Evolutionary conservation across 2,888 invertebrate species (phyloP), one percentile per base, ranked within the genome.

Genomic region (Drosophila colorata): DNA sequence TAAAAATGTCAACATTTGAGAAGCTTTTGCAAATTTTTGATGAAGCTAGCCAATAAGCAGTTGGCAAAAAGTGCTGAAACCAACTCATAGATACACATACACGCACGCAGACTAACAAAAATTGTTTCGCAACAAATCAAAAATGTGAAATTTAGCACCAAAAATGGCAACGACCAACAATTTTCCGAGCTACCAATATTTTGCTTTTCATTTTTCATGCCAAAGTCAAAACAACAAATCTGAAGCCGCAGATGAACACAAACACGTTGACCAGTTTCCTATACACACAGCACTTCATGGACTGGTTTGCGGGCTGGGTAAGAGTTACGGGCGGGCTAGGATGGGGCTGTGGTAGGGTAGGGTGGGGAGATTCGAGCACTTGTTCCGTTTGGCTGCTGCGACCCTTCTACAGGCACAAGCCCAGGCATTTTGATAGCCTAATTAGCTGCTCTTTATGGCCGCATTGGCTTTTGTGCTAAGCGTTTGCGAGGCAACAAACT

Each of bases 351-450:
- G 28, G 8, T 13, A 11, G 14, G 44, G 25, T 8, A 13, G 33
- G 23, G 25, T 16, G 16, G 28, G 41, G 13, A 8, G n/a, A 5
- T 40, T 40, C 11, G 49, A 25, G 61, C 56, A 69, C 73, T 82
- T 85, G 82, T 82, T 85, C 78, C 75, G 70, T 69, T 80, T 60
- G 64, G 69, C 48, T 63, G 68, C 65, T 55, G 58, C 58, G 41
- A 67, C 56, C 53, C 57, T 47, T 31, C 41, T 33, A 43, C 33
- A 35, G 25, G 48, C 38, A 16, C 43, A 40, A 9, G 25, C 33
- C 47, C 49, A 43, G 63, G 87, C 83, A 84, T 84, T 84, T 84
- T 84, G 84, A 84, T 84, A 87, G 83, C 87, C 83, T 84, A 84
- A 84, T 84, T 84, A 84, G 83, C 81, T 74, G 84, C 84, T 79